Base-by-base conservation (phyloP, 2,113 vertebrate species). In the Microcebus ravelobensis region DNA sequence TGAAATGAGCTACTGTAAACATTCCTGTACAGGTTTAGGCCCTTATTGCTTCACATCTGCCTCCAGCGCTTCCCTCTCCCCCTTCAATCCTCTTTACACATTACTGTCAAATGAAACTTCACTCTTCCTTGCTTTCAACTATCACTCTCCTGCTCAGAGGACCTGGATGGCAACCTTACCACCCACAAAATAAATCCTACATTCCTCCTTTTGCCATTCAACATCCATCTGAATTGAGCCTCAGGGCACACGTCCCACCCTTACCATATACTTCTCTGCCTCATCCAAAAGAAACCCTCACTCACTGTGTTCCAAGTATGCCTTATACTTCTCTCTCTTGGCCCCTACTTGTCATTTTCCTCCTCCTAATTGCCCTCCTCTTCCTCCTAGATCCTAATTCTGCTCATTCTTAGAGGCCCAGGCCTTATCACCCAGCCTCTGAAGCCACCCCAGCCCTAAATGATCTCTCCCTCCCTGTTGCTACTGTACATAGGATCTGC, bases 1-100 rank as follows among this genome's bases (percentile, higher is more conserved):
- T 91, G 55, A 93, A 93, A 89, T 91, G 87, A 92, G 21, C 18
- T 94, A 15, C 34, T 86, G 14, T 31, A 71, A 83, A 90, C 25
- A 55, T 76, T 65, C 52, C 55, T 76, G 20, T 83, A 48, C 8
- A 79, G 29, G 8, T 81, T 82, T 89, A 57, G 67, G 68, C 17
- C 42, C 17, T 80, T 48, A 55, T 45, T 80, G 23, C 20, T 91
- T 91, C 79, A 91, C 21, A 11, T 83, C 74, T 77, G 42, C 65
- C 42, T 90, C 59, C 23, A 68, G n/a, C 2, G 6, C 52, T 39
- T 86, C 39, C 42, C 17, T 86, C 9, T 85, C 25, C 11, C 29
- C 25, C 57, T 76, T 31, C 45, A 91, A 86, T 45, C 42, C 79
- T 45, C 48, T 12, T 94, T 36, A 63, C 3, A 93, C 34, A 18